Percentiles rank a stretch among this genome's conserved stretches.
Evolutionary conservation across 2,113 vertebrate genomes (phyloP).

Genomic region (Terrapene triunguis): DNA sequence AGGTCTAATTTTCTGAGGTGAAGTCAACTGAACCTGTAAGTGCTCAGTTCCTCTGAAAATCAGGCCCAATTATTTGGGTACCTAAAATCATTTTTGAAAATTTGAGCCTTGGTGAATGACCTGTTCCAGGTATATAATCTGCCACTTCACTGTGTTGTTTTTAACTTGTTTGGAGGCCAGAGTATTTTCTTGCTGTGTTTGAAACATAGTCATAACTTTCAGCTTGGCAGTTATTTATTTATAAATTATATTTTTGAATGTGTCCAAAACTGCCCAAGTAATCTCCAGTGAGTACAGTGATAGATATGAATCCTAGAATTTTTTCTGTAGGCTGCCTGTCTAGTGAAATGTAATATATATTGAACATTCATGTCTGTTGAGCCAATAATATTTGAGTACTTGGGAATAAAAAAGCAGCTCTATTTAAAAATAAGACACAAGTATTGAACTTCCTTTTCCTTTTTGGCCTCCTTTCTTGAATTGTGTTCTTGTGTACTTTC

Average conservation of each 20-base stretch:
- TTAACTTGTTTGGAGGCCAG: slow-evolving; percentile 40
- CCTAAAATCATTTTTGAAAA: slow-evolving; percentile 40
- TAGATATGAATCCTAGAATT: slow-evolving; percentile 13
- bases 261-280: slow-evolving; percentile 65
- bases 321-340: slow-evolving; percentile 68
- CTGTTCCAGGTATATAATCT: slow-evolving; percentile 18
- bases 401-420: slow-evolving; percentile 41
- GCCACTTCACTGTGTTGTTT: not conserved
- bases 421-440: slow-evolving; percentile 39
- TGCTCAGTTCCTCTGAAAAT: not conserved
- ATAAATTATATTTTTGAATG: slow-evolving; percentile 58
- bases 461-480: slow-evolving; percentile 52
- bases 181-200: slow-evolving; percentile 67
- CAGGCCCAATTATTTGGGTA: not conserved
- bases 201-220: slow-evolving; percentile 37
- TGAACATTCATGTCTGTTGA: slow-evolving; percentile 57
- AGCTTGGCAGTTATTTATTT: slow-evolving; percentile 42
- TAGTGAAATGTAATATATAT: slow-evolving; percentile 46
- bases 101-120: slow-evolving; percentile 6
- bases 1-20: not conserved
- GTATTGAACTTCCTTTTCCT: slow-evolving; percentile 14
- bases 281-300: slow-evolving; percentile 46
- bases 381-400: slow-evolving; percentile 66
- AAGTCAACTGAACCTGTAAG: not conserved
- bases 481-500: slow-evolving; percentile 28